Evolutionary conservation across 2,797 vertebrate genomes (phyloP), one percentile per base, ranked within the genome.

Genomic region (Harpagifer antarcticus): DNA sequence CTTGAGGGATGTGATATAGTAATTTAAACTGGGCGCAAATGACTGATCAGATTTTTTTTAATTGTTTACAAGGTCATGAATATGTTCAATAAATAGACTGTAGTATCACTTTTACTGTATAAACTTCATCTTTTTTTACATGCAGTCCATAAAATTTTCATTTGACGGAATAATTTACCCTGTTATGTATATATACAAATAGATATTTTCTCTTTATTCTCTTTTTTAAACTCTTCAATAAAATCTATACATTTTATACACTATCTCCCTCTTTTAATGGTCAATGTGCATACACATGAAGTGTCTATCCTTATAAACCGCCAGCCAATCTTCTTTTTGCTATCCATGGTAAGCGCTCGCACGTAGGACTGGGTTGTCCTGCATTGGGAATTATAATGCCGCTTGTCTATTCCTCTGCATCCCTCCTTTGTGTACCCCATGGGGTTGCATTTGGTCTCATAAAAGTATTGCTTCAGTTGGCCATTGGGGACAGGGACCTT

Each of bases 151-250:
- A 99, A 99, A 99, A 98, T 99, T 96, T 97, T 97, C 96, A 95
- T 96, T 96, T 98, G 96, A 99, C 96, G 93, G 98, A 99, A 99
- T 99, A 99, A 99, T 98, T 99, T 99, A 99, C 98, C 98, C 97
- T 99, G 98, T 99, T 97, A 98, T 98, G 97, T 98, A 98, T 99
- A 98, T 99, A 98, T 98, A 99, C 98, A 99, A 99, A 99, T 99
- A 99, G 97, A 99, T 98, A 97, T 97, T 96, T 97, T 97, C 96
- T 95, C 93, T 95, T 91, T 95, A 94, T 93, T 97, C 95, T 96
- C 95, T 94, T 95, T 95, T 95, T 96, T 95, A 97, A 97, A 97
- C 96, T 99, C 96, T 94, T 98, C 97, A 95, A 98, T 99, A 99
- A 97, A 99, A 98, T 99, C 97, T 99, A 97, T 98, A 97, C 96